Percentiles rank a stretch among this genome's conserved stretches.
Conservation (phyloP, 2,113 vertebrate species). For the Heterochromis multidens region DNA sequence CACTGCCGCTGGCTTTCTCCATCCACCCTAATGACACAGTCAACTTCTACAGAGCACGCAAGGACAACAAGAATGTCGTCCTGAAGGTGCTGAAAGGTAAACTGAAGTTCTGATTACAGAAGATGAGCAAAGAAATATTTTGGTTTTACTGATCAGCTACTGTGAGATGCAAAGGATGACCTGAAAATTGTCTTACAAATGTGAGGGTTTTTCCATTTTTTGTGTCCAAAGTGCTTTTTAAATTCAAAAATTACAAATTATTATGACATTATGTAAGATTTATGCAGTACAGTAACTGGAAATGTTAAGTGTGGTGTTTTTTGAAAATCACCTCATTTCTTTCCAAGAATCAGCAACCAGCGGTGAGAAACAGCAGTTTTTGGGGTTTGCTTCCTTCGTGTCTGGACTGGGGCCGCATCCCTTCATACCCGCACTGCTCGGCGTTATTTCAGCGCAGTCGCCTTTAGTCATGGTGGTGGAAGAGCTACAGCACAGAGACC, state of each 20-base stretch:
- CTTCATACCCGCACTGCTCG: constrained; percentile 66
- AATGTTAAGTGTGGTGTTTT: not conserved
- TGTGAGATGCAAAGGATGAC: not conserved
- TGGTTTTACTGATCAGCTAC: not conserved
- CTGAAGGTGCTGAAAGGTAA: constrained; percentile 72
- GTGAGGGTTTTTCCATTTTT: fast-evolving
- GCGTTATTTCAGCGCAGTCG: constrained; percentile 33
- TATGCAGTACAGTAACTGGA: not conserved
- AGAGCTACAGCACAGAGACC: constrained; percentile 73
- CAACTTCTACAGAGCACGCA: constrained; percentile 56
- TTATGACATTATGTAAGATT: not conserved
- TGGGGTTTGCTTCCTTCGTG: constrained; percentile 72
- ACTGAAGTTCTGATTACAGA: not conserved
- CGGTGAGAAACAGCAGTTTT: constrained; percentile 60
- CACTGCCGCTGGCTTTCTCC: constrained; percentile 42
- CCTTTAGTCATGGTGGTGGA: constrained; percentile 66
- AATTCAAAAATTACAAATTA: not conserved
- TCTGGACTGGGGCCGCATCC: constrained; percentile 69
- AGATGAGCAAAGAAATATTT: not conserved
- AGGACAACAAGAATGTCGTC: constrained; percentile 62
- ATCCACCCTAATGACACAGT: constrained; percentile 7
- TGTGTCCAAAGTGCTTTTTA: not conserved
- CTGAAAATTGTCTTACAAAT: not conserved
- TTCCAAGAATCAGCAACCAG: constrained; percentile 53
- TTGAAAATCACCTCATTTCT: not conserved